A percentile compares a stretch with the other conserved stretches of the same genome.
These are phyloP conservation scores for Eulemur macaco DNA, from an alignment of 2,113 vertebrate species.

Conservation along the genomic window DNA sequence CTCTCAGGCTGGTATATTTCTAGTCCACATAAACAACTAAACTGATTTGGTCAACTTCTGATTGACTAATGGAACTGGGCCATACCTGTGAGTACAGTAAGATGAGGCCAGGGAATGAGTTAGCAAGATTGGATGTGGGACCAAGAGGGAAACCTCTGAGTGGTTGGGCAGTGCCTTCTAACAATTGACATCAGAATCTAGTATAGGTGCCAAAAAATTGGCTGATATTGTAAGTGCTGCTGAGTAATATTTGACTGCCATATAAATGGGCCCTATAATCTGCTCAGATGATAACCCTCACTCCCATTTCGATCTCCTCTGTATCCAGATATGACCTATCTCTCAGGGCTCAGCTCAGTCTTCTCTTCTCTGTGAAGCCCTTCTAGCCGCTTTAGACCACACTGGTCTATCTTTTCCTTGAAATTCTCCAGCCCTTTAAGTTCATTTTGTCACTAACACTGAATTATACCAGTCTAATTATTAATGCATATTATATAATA, in stretches of 20 bases:
- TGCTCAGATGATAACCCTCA: neutral
- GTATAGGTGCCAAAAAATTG: neutral
- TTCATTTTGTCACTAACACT: slow-evolving; percentile 5
- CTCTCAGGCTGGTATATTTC: neutral
- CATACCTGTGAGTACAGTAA: neutral
- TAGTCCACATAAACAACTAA: neutral
- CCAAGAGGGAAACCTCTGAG: neutral
- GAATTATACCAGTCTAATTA: neutral
- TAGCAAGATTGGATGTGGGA: neutral
- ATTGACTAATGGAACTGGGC: neutral
- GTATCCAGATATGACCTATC: neutral
- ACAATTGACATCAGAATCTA: slow-evolving; percentile 1
- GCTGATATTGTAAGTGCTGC: neutral
- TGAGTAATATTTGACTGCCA: slow-evolving; percentile 7
- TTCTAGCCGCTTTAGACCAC: neutral
- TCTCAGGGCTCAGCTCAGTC: neutral
- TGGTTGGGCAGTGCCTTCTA: neutral
- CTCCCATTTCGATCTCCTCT: neutral
- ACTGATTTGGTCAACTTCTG: neutral
- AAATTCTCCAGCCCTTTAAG: neutral
- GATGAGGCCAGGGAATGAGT: neutral
- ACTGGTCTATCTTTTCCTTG: neutral
- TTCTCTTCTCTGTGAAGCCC: neutral
- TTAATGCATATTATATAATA: neutral
- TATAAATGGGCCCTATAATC: neutral